Conservation (phyloP, 2,888 invertebrate species). For the Ochropacha duplaris region DNA sequence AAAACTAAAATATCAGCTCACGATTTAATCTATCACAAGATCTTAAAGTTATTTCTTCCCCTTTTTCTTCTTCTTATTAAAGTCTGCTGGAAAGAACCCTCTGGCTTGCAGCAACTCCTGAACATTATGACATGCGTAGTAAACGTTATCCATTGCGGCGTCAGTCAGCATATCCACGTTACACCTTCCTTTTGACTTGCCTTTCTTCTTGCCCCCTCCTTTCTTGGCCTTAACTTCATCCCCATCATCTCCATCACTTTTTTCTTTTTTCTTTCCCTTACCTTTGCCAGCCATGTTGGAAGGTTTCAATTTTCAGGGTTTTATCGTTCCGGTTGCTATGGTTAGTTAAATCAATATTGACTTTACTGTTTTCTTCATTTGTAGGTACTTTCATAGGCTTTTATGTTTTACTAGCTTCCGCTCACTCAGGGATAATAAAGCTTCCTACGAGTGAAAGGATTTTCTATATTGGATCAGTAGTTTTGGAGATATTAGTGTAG, state of each 20-base stretch:
- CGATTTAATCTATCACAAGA: neutral
- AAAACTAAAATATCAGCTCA: neutral
- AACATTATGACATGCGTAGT: conserved; percentile 96
- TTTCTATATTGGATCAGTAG: too few species aligned
- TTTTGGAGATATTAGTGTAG: too few species aligned
- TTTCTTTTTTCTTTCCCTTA: conserved; percentile 78
- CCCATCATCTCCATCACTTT: conserved; percentile 73
- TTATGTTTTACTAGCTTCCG: too few species aligned
- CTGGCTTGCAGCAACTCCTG: conserved; percentile 93
- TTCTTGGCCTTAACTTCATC: conserved; percentile 77
- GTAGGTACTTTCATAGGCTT: too few species aligned
- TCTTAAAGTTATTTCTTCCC: conserved; percentile 77
- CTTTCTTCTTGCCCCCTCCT: conserved; percentile 62
- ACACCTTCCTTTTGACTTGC: conserved; percentile 85
- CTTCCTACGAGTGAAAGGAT: too few species aligned
- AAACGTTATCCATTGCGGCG: conserved; percentile 96
- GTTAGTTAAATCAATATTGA: conserved; percentile 32
- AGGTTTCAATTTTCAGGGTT: conserved; percentile 1
- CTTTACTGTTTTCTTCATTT: conserved; percentile 7
- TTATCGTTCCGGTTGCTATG: conserved; percentile 9
- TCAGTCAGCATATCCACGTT: conserved; percentile 94
- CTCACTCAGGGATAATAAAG: too few species aligned
- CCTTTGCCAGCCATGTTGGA: conserved; percentile 60
- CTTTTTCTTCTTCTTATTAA: conserved; percentile 93
- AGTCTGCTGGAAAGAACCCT: conserved; percentile 95